Base-by-base conservation (phyloP, 2,113 vertebrate genomes). In the Chaetodon trifascialis region DNA sequence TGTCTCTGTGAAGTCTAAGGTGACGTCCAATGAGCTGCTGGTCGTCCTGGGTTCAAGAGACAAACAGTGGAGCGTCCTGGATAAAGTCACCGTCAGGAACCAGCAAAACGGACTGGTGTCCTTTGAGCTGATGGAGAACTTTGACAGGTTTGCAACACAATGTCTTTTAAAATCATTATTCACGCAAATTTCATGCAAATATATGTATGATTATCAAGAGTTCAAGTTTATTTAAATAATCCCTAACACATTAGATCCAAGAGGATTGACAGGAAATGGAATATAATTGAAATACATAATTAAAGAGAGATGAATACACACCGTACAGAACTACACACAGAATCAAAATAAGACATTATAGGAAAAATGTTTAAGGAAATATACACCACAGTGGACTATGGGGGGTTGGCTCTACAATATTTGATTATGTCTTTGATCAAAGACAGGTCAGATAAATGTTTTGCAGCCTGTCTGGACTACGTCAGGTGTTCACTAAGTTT, bases 71-170 rank as follows among this genome's bases (percentile, higher is more conserved):
- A 91, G 87, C 63, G 82, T 95, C 17, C 85, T 97, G 83, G 95
- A 97, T 54, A 83, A 95, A 58, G 73, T 95, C 60, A 34, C 76
- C 0, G 90, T 96, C 74, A 95, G 93, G 86, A 96, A 94, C 70
- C 55, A 90, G 75, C 92, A 88, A 70, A 97, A 93, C 2, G 96
- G 96, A 16, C 92, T 97, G 79, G 94, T 97, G 76, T 95, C 96
- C 23, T 96, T 98, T 91, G 95, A 97, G 86, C n/a, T 97, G 65
- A 76, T 60, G 0, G 94, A 97, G 76, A 95, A 93, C 82, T 91
- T 96, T 84, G 95, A 97, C 76, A 97, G 96, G 96, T 97, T 42
- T 40, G 83, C 9, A 58, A 19, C 15, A 36, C 0, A 1, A 30
- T 30, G 16, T 40, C 9, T 25, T 23, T 25, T n/a, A 21, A 56